Evolutionary conservation across 2,888 invertebrate genomes (phyloP).

Genomic region (Serrognathus titanus): DNA sequence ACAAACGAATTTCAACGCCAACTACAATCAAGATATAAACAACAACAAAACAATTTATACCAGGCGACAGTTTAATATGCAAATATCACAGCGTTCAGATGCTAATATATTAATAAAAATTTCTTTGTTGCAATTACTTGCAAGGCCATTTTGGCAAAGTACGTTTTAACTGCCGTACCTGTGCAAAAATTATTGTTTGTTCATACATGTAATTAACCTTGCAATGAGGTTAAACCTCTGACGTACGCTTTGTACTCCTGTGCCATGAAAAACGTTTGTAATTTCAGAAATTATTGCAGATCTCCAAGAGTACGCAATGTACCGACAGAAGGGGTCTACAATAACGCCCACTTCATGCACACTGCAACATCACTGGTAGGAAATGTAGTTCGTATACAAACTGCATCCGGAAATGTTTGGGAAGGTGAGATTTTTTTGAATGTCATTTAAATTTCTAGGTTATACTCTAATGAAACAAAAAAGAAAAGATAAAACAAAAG

Average conservation of each 20-base stretch:
- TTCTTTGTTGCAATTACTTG: too few relatives aligned
- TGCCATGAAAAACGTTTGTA: too few relatives aligned
- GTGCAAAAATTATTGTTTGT: too few relatives aligned
- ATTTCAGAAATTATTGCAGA: slow-evolving; percentile 44
- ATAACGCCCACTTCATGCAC: slow-evolving; percentile 87
- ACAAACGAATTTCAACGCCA: not conserved
- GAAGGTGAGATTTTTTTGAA: slow-evolving; percentile 60
- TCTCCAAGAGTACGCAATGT: slow-evolving; percentile 67
- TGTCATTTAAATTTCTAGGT: too few relatives aligned
- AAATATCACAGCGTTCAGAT: too few relatives aligned
- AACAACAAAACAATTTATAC: not conserved
- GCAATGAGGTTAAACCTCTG: too few relatives aligned
- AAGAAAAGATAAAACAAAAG: not conserved
- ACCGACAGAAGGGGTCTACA: slow-evolving; percentile 82
- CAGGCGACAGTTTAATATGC: not conserved
- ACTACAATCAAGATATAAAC: not conserved
- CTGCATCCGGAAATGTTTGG: slow-evolving; percentile 79
- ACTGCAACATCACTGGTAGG: slow-evolving; percentile 83
- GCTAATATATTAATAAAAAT: too few relatives aligned
- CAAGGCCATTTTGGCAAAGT: too few relatives aligned
- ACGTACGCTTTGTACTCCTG: too few relatives aligned
- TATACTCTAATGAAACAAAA: not conserved
- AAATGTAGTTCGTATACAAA: slow-evolving; percentile 75
- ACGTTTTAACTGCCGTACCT: too few relatives aligned
- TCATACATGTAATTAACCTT: too few relatives aligned